Evolutionary conservation across 2,113 vertebrate genomes (phyloP).

Genomic region (Pica pica): DNA sequence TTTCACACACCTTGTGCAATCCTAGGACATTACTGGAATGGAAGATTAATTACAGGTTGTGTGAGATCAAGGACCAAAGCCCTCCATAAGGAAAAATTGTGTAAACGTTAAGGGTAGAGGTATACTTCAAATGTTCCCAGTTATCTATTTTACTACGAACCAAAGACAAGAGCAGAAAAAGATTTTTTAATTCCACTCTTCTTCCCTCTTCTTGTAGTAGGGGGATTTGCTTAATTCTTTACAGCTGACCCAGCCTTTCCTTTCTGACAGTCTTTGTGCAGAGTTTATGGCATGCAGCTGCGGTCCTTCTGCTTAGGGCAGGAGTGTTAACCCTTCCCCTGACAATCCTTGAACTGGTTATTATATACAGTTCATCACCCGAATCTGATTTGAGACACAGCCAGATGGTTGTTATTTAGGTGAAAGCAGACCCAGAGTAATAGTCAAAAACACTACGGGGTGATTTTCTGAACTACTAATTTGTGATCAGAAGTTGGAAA

Average conservation of each 20-base stretch:
- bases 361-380: constrained; percentile 21
- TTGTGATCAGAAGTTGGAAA: constrained; percentile 36
- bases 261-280: constrained; percentile 29
- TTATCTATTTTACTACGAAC: background rate
- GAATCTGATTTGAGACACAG: constrained; percentile 13
- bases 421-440: constrained; percentile 25
- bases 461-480: constrained; percentile 35
- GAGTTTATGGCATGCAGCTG: constrained; percentile 55
- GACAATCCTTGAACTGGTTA: constrained; percentile 48
- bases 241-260: constrained; percentile 49
- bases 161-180: background rate
- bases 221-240: constrained; percentile 58
- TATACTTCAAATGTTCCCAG: background rate
- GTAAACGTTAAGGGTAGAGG: background rate
- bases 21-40: background rate
- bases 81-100: background rate
- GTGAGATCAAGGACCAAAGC: background rate
- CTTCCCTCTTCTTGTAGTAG: constrained; percentile 42
- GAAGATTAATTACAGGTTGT: constrained; percentile 13
- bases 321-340: constrained; percentile 57
- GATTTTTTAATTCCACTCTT: constrained; percentile 24
- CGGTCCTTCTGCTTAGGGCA: constrained; percentile 26
- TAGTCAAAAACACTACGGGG: background rate
- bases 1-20: background rate
- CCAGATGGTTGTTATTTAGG: constrained; percentile 57